A percentile compares a stretch with the other conserved stretches of the same genome.
phyloP scores from a whole-genome alignment of 2,888 invertebrate genomes.

The Rhopalosiphum nymphaeae region DNA sequence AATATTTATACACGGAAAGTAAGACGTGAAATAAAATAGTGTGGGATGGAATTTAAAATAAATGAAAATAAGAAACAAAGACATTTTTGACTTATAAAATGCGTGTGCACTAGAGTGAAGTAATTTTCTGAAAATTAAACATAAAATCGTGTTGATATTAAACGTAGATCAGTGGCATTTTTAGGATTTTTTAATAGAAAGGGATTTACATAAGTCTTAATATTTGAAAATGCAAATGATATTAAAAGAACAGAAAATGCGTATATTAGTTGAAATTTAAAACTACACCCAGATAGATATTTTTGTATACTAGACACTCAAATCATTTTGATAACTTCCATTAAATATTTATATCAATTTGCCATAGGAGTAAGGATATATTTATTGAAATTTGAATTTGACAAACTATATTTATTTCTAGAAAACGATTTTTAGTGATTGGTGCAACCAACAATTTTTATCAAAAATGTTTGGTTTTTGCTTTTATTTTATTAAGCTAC shows the following conservation, averaged over 20 bases:
- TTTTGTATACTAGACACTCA: not conserved
- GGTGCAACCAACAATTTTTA: not conserved
- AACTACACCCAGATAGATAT: not conserved
- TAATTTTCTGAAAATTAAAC: not conserved
- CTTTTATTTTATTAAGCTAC: not conserved
- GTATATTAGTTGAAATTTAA: not conserved
- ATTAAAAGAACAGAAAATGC: not conserved
- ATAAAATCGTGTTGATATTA: not conserved
- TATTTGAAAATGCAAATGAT: not conserved
- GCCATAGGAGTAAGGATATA: not conserved
- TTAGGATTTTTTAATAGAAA: not conserved
- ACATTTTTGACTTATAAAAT: slow-evolving; percentile 12
- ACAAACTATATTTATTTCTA: not conserved
- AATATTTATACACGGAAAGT: not conserved
- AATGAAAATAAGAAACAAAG: slow-evolving; percentile 7
- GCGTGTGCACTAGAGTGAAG: not conserved
- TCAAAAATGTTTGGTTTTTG: not conserved
- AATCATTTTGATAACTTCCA: not conserved
- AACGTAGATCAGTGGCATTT: not conserved
- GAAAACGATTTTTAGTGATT: not conserved
- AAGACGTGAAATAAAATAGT: not conserved
- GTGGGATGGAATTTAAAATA: not conserved
- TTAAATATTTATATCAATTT: not conserved
- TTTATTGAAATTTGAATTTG: not conserved
- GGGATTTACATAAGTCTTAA: not conserved